A percentile compares a stretch with the other conserved stretches of the same genome.
These are phyloP conservation scores for Drosophila guanche DNA, from an alignment of 1,140 invertebrate species.

Conservation along the genomic window DNA sequence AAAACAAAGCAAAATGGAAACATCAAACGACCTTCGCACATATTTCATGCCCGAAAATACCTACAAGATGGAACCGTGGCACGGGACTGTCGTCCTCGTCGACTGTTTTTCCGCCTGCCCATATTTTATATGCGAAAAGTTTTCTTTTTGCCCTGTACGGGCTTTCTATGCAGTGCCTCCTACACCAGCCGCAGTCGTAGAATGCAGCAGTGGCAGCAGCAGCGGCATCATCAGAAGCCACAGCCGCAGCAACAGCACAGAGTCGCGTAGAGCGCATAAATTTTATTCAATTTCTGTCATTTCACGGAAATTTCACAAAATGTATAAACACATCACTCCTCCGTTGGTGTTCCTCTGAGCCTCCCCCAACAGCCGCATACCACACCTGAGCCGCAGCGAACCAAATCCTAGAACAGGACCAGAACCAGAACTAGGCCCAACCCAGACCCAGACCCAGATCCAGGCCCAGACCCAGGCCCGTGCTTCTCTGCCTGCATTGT, in stretches of 20 bases:
- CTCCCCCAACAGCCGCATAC: constrained; percentile 32
- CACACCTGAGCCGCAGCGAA: constrained; percentile 49
- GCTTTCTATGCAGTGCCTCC: constrained; percentile 58
- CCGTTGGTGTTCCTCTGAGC: too few relatives aligned
- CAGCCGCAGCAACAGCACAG: background rate
- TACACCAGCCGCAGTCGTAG: constrained; percentile 1
- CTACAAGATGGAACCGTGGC: constrained; percentile 7
- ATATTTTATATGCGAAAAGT: constrained; percentile 31
- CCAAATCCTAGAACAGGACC: constrained; percentile 14
- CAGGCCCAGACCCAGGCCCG: constrained; percentile 18
- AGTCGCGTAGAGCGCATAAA: constrained; percentile 61
- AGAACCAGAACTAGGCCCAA: constrained; percentile 17
- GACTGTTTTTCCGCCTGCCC: constrained; percentile 21
- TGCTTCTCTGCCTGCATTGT: constrained; percentile 41
- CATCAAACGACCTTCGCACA: constrained; percentile 65
- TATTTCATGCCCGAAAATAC: constrained; percentile 60
- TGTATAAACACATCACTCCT: constrained; percentile 76
- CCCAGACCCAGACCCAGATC: constrained; percentile 21
- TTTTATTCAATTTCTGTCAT: constrained; percentile 81
- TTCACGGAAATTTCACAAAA: constrained; percentile 74
- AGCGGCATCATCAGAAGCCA: background rate
- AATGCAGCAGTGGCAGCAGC: background rate
- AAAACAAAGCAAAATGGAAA: constrained; percentile 21
- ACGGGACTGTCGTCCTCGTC: too few relatives aligned
- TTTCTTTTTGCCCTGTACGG: constrained; percentile 27